A percentile compares a stretch with the other conserved stretches of the same genome.
These are phyloP conservation scores for Acanthopagrus latus DNA, from an alignment of 2,797 vertebrate species.

Conservation along the genomic window DNA sequence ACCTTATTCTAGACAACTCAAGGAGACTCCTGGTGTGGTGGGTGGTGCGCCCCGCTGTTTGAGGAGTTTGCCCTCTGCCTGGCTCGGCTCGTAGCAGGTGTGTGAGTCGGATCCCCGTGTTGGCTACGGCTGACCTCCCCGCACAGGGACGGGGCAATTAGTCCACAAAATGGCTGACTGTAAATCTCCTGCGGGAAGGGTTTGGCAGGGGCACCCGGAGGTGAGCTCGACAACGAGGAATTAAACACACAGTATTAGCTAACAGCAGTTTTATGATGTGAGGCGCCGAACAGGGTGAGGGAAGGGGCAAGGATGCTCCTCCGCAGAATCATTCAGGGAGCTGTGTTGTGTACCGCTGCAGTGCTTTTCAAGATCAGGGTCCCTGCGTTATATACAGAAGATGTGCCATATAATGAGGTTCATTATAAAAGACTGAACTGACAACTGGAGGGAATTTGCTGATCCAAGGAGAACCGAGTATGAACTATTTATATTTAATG, in stretches of 20 bases:
- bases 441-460: conserved; percentile 1
- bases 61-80: conserved; percentile 47
- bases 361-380: conserved; percentile 19
- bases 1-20: conserved; percentile 52
- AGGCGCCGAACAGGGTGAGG: conserved; percentile 56
- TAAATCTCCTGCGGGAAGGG: conserved; percentile 79
- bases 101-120: conserved; percentile 45
- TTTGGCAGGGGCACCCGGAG: conserved; percentile 79
- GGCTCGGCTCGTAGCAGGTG: conserved; percentile 59
- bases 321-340: conserved; percentile 34
- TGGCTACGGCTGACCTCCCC: conserved; percentile 76
- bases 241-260: conserved; percentile 80
- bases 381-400: conserved; percentile 13
- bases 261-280: conserved; percentile 76
- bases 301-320: conserved; percentile 47
- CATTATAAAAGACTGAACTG: conserved; percentile 20
- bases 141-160: conserved; percentile 79
- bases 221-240: conserved; percentile 75
- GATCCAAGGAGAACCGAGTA: conserved; percentile 9
- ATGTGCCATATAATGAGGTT: conserved; percentile 49
- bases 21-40: conserved; percentile 65
- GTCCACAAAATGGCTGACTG: conserved; percentile 81
- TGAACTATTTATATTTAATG: neutral
- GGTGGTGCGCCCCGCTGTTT: conserved; percentile 47
- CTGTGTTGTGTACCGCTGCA: conserved; percentile 16